A percentile compares a stretch with the other conserved stretches of the same genome.
phyloP scores from a whole-genome alignment of 2,888 invertebrate genomes.

The Balanococcus diminutus region DNA sequence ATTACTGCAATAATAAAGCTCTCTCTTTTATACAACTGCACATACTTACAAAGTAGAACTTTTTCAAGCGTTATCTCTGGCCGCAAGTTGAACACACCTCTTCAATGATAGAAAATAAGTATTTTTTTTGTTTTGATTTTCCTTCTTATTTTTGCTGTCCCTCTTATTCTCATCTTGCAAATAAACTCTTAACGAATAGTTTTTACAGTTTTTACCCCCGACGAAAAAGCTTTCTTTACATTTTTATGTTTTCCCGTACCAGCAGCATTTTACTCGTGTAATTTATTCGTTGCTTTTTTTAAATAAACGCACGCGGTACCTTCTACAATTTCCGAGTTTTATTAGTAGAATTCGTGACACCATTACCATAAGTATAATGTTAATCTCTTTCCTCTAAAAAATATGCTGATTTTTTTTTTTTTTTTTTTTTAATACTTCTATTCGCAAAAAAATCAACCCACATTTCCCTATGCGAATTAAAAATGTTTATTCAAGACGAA shows the following conservation, averaged over 20 bases:
- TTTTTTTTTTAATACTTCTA: neutral
- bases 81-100: neutral
- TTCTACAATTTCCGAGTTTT: neutral
- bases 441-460: neutral
- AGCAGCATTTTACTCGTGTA: neutral
- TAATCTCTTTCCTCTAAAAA: neutral
- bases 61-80: constrained; percentile 16
- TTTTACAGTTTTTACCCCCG: neutral
- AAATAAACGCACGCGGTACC: neutral
- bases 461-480: neutral
- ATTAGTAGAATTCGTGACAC: neutral
- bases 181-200: neutral
- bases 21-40: constrained; percentile 8
- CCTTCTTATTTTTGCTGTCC: neutral
- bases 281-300: neutral
- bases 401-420: neutral
- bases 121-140: constrained; percentile 7
- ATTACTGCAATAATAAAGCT: constrained; percentile 46
- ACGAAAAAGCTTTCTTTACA: neutral
- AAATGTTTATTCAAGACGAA: neutral
- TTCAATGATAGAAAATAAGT: constrained; percentile 8
- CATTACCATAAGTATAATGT: neutral
- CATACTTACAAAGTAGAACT: constrained; percentile 33
- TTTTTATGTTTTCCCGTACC: neutral
- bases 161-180: neutral